These are phyloP conservation scores for Nysson spinosus DNA, from an alignment of 2,888 invertebrate genomes.

Conservation along the genomic window DNA sequence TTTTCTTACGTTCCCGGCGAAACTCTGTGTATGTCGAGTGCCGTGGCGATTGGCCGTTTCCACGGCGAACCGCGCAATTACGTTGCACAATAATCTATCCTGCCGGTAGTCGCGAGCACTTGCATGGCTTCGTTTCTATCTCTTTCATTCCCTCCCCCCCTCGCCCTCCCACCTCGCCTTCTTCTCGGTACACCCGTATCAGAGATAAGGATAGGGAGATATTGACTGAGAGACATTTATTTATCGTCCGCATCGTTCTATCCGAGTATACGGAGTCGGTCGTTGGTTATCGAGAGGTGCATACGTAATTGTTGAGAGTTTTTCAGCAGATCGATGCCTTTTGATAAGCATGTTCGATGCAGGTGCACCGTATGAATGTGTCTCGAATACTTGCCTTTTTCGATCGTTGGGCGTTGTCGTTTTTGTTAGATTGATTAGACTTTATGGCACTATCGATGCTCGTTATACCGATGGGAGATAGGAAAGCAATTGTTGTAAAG, in stretches of 20 bases:
- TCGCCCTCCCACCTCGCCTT: no score
- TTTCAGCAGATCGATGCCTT: conserved; percentile 7
- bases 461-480: neutral
- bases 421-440: neutral
- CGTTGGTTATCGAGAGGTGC: conserved; percentile 10
- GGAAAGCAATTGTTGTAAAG: no score
- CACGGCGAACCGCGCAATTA: conserved; percentile 66
- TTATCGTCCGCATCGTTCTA: conserved; percentile 22
- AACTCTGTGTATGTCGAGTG: no score
- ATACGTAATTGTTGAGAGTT: conserved; percentile 34
- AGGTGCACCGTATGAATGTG: neutral
- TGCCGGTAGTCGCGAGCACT: conserved; percentile 26
- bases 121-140: conserved; percentile 15
- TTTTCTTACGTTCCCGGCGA: conserved; percentile 60
- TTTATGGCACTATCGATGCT: neutral
- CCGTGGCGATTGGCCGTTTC: conserved; percentile 62
- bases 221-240: conserved; percentile 28
- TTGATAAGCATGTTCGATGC: neutral
- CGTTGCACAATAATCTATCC: conserved; percentile 64
- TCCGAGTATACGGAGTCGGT: neutral
- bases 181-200: neutral
- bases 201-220: conserved; percentile 7
- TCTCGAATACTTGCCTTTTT: neutral
- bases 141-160: no score
- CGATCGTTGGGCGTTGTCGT: neutral